Conservation (phyloP, 2,888 invertebrate genomes). For the Entomobrya multifasciata region DNA sequence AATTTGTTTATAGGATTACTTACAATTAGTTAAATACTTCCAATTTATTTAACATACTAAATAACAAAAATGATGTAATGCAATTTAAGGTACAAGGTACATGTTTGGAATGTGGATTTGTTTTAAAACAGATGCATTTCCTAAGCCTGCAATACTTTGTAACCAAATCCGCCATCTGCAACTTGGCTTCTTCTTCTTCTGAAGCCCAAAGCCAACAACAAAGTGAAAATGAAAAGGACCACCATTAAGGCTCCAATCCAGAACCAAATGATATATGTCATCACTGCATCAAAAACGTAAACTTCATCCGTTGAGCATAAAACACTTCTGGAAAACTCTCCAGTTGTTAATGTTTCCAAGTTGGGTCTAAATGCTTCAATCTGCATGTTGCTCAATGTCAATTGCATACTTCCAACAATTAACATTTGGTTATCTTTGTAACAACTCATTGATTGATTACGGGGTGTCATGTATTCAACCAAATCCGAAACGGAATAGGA, state of each 20-base stretch:
- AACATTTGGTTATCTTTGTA: background rate
- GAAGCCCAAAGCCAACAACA: slow-evolving; percentile 2
- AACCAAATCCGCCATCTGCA: slow-evolving; percentile 22
- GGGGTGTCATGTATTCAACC: slow-evolving; percentile 36
- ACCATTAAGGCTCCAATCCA: slow-evolving; percentile 46
- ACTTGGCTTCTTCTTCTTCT: background rate
- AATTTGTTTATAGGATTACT: too few species aligned
- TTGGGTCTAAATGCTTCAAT: slow-evolving; percentile 48
- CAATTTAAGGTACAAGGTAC: too few species aligned
- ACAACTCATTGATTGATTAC: slow-evolving; percentile 46
- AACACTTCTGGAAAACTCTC: slow-evolving; percentile 7
- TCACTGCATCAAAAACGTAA: slow-evolving; percentile 37
- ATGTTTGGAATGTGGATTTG: background rate
- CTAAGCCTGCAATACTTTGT: slow-evolving; percentile 37
- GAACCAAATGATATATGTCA: slow-evolving; percentile 55
- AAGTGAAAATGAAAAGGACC: slow-evolving; percentile 9
- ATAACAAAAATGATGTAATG: too few species aligned
- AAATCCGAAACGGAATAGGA: slow-evolving; percentile 49
- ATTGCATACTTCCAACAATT: slow-evolving; percentile 22
- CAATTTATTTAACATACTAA: too few species aligned
- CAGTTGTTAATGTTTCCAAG: slow-evolving; percentile 2
- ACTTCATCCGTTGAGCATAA: slow-evolving; percentile 32
- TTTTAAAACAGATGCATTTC: background rate
- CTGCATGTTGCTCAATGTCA: slow-evolving; percentile 26
- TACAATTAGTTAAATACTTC: too few species aligned